phyloP scores from a whole-genome alignment of 1,140 invertebrate genomes.

The Amphibalanus amphitrite region DNA sequence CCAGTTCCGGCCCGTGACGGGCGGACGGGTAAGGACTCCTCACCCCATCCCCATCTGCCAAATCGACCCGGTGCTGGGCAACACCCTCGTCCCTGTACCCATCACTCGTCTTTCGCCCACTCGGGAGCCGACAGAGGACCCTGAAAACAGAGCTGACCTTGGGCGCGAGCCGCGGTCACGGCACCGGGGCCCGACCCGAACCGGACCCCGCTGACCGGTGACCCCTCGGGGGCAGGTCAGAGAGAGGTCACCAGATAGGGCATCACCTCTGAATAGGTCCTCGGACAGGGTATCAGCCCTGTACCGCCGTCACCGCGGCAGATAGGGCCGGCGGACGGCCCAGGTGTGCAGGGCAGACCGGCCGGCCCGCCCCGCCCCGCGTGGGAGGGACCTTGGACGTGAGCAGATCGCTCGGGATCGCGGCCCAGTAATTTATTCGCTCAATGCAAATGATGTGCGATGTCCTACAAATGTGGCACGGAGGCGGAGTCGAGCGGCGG shows the following conservation, averaged over 20 bases:
- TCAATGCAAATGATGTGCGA: background rate
- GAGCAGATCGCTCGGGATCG: background rate
- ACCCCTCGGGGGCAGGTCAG: too few species aligned
- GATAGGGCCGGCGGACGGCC: too few species aligned
- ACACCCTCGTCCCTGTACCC: background rate
- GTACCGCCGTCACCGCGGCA: background rate
- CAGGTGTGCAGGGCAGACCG: background rate
- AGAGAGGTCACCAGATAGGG: too few species aligned
- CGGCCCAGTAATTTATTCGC: background rate
- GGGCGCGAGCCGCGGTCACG: too few species aligned
- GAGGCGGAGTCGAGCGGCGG: too few species aligned
- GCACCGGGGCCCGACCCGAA: too few species aligned
- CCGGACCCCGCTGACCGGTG: too few species aligned
- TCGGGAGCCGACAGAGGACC: too few species aligned
- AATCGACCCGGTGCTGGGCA: too few species aligned
- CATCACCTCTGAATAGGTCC: background rate
- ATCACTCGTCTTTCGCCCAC: background rate
- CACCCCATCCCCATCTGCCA: background rate
- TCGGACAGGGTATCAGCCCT: too few species aligned
- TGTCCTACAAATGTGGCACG: background rate
- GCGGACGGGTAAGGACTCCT: background rate
- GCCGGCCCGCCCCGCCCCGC: too few species aligned
- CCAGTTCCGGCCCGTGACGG: background rate
- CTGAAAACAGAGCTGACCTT: background rate
- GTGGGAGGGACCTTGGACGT: background rate